Evolutionary conservation across 2,797 vertebrate genomes (phyloP).

Genomic region (Cyprinodon diabolis): DNA sequence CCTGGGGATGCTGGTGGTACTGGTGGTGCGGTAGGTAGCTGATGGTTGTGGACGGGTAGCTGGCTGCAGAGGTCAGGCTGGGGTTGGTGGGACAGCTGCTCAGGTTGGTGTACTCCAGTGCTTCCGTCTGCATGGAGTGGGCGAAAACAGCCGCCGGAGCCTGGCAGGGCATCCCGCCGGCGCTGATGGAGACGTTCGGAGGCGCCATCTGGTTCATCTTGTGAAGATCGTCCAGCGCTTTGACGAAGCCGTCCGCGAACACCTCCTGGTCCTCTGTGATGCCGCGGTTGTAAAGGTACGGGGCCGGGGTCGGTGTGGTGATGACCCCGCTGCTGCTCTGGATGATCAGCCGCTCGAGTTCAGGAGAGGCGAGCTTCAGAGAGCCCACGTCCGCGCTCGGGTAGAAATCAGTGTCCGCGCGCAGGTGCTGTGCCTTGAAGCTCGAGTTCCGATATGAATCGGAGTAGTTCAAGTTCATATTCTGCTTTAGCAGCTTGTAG

Average conservation of each 20-base stretch:
- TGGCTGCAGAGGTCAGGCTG: slow-evolving; percentile 73
- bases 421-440: slow-evolving; percentile 82
- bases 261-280: slow-evolving; percentile 93
- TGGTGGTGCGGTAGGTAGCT: slow-evolving; percentile 90
- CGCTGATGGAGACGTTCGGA: slow-evolving; percentile 90
- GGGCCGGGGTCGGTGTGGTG: slow-evolving; percentile 85
- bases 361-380: slow-evolving; percentile 90
- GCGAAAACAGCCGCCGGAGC: slow-evolving; percentile 80
- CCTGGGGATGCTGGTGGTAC: slow-evolving; percentile 75
- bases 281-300: slow-evolving; percentile 85
- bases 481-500: slow-evolving; percentile 90
- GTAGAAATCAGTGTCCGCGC: slow-evolving; percentile 81
- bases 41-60: slow-evolving; percentile 90
- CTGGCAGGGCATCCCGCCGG: slow-evolving; percentile 73
- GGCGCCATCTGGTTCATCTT: slow-evolving; percentile 95
- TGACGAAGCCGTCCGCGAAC: slow-evolving; percentile 91
- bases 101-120: slow-evolving; percentile 90
- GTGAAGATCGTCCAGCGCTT: slow-evolving; percentile 94
- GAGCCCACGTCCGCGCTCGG: slow-evolving; percentile 78
- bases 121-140: slow-evolving; percentile 78
- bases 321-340: slow-evolving; percentile 92
- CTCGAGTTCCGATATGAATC: slow-evolving; percentile 89
- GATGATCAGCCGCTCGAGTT: slow-evolving; percentile 91
- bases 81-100: slow-evolving; percentile 84
- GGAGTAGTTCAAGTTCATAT: slow-evolving; percentile 86